Evolutionary conservation across 2,888 invertebrate genomes (phyloP), one percentile per base, ranked within the genome.

Genomic region (Aelia acuminata): DNA sequence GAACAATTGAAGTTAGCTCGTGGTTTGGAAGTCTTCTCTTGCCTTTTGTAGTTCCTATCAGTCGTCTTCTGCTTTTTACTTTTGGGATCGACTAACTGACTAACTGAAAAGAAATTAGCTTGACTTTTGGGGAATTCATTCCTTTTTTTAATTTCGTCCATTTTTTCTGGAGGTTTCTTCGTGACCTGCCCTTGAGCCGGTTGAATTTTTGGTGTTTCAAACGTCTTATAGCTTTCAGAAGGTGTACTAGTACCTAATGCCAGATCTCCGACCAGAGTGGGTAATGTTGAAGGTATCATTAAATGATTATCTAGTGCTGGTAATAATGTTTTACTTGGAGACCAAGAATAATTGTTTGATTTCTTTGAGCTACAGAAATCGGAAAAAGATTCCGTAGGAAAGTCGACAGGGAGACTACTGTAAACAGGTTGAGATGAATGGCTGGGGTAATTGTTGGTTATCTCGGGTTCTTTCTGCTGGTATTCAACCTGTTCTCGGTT

Each of bases 241-340:
- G 90, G 90, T 22, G 90, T 90, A 43, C 89, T 87, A n/a, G 91
- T 91, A 50, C 93, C 93, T 15, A 94, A 91, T 1, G 94, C 94
- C 85, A 95, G 91, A 91, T 95, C 95, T 2, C 94, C 94, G 1
- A 94, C 94, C 80, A 95, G 91, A n/a, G 94, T 94, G 13, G 94
- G 94, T 86, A 94, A 91, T 35, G 94, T 94, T 1, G 93, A 92
- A 2, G 94, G 93, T 4, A 94, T 92, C 7, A 93, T 92, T 47
- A 93, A 92, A 88, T 91, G 90, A 87, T 90, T 90, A n/a, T 88
- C 90, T 85, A 91, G 90, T 47, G 91, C 87, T 8, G 91, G 91
- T 50, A 91, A 84, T 49, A 90, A 86, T 11, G 90, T 88, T 89
- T 91, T 91, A 43, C 90, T 91, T 3, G 91, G 91, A 22, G 91